phyloP scores from a whole-genome alignment of 92 coral and sea anemone species.

The Virgularia gustaviana region DNA sequence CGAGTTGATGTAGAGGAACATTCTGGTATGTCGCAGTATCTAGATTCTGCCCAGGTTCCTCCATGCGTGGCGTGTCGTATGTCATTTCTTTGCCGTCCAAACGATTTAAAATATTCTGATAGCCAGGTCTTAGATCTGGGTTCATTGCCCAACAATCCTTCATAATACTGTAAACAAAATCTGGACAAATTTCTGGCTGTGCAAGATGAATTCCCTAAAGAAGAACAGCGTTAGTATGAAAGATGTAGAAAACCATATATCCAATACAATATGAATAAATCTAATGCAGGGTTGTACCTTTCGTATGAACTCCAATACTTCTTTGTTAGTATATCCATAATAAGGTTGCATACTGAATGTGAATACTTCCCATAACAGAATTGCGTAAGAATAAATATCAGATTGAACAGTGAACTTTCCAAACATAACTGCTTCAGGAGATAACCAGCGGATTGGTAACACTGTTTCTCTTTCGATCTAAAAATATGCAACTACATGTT shows the following conservation, averaged over 20 bases:
- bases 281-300: conserved; percentile 54
- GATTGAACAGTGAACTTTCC: conserved; percentile 92
- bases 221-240: background rate
- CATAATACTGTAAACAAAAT: conserved; percentile 69
- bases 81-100: conserved; percentile 66
- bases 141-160: conserved; percentile 84
- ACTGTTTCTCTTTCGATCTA: conserved; percentile 92
- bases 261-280: background rate
- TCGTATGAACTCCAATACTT: conserved; percentile 81
- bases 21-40: conserved; percentile 18
- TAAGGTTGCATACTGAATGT: conserved; percentile 96
- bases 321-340: conserved; percentile 92
- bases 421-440: conserved; percentile 92
- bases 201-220: conserved; percentile 87
- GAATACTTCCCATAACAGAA: conserved; percentile 87
- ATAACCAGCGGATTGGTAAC: conserved; percentile 91
- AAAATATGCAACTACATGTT: too few relatives aligned
- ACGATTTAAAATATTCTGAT: conserved; percentile 55
- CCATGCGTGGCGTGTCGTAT: conserved; percentile 61
- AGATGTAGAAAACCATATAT: background rate
- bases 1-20: background rate
- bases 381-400: conserved; percentile 94
- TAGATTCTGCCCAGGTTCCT: background rate
- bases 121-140: conserved; percentile 63
- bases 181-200: conserved; percentile 86